Evolutionary conservation across 92 coral and sea anemone species (phyloP), one percentile per base, ranked within the genome.

Genomic region (Phenganax marumi): DNA sequence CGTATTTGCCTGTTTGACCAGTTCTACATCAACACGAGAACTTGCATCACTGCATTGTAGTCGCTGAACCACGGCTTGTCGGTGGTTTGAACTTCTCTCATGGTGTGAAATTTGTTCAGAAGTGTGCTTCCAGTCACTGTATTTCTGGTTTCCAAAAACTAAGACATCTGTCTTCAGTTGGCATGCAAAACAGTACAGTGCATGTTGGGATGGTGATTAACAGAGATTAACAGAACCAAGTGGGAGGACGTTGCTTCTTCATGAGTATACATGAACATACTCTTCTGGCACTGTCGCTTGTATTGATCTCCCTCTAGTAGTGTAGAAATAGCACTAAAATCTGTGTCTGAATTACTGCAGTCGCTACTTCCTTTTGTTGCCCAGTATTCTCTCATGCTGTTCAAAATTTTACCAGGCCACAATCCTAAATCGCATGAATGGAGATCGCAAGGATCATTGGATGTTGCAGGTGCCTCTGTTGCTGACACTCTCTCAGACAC

Each of bases 301-400:
- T 56, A 56, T 56, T 3, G 13, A 56, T 56, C 62, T 8, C 72
- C 72, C 23, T 65, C 46, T 25, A 23, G 72, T 65, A 65, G 72
- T 65, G 72, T 65, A 23, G 72, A 65, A 7, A 43, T 65, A 23
- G 72, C 72, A 65, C 72, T 65, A 65, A 65, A 65, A 65, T 65
- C 49, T 56, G 62, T 21, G 18, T 56, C 62, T 4, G 62, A 56
- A 56, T 64, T 64, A 23, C 16, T 25, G 48, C 70, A 64, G 70
- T 64, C 70, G 22, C 70, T 25, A 64, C 70, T 64, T 25, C 70
- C 70, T 26, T 64, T 64, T n/a, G 12, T 53, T 53, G 80, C 80
- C 80, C 80, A 75, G 80, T 75, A 75, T 53, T 75, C 80, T 75
- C 80, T 75, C 80, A 75, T 75, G 14, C 64, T 75, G 80, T 75